A percentile compares a stretch with the other conserved stretches of the same genome.
Evolutionary conservation across 2,888 invertebrate genomes (phyloP).

Genomic region (Pediacus dermestoides): DNA sequence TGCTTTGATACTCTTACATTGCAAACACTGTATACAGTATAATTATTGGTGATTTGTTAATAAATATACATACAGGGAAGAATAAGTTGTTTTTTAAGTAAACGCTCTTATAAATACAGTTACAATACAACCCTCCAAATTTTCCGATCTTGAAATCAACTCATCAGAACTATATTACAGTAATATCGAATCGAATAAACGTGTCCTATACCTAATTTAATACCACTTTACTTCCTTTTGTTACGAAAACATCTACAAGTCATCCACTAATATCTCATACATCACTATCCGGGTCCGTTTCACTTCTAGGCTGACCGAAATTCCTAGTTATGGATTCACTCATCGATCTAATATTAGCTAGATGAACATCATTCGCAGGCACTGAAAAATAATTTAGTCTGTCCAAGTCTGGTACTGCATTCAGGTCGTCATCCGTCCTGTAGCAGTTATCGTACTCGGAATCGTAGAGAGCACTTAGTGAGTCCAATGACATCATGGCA

Average conservation of each 20-base stretch:
- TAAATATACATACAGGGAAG: too few species aligned
- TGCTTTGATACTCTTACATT: too few species aligned
- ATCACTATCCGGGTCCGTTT: slow-evolving; percentile 66
- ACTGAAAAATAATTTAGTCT: slow-evolving; percentile 50
- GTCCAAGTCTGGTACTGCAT: slow-evolving; percentile 49
- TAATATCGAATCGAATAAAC: too few species aligned
- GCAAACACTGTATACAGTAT: too few species aligned
- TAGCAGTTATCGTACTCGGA: slow-evolving; percentile 67
- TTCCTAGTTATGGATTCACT: slow-evolving; percentile 73
- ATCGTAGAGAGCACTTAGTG: slow-evolving; percentile 79
- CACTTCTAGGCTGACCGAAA: slow-evolving; percentile 67
- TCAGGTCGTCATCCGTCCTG: slow-evolving; percentile 52
- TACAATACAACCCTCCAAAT: not conserved
- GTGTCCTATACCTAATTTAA: too few species aligned
- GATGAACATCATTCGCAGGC: slow-evolving; percentile 57
- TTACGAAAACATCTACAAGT: slow-evolving; percentile 1
- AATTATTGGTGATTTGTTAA: too few species aligned
- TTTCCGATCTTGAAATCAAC: slow-evolving; percentile 1
- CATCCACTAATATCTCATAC: slow-evolving; percentile 46
- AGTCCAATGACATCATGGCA: slow-evolving; percentile 73
- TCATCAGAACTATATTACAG: too few species aligned
- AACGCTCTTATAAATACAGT: too few species aligned
- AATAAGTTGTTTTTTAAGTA: too few species aligned
- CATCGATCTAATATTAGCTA: slow-evolving; percentile 71
- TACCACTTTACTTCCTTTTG: too few species aligned